These are phyloP conservation scores for Agrochola lota DNA, from an alignment of 2,888 invertebrate genomes.

Conservation along the genomic window DNA sequence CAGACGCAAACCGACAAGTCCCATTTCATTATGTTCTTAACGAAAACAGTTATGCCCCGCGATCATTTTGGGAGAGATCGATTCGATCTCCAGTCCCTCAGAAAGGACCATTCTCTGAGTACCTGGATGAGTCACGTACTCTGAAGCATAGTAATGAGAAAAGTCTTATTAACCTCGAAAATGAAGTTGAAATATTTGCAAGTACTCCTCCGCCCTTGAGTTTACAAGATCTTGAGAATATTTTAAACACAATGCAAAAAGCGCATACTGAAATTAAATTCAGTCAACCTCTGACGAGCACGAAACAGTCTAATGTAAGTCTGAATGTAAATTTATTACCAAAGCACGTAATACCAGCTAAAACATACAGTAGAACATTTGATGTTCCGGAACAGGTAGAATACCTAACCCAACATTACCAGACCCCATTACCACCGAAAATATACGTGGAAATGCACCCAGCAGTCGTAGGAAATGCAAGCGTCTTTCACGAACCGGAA, in stretches of 20 bases:
- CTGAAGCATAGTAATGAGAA: conserved; percentile 77
- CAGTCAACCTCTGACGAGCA: conserved; percentile 30
- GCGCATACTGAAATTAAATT: conserved; percentile 53
- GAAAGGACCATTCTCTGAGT: conserved; percentile 33
- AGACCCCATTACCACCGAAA: conserved; percentile 2
- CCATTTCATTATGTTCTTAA: conserved; percentile 71
- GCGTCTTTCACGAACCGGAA: conserved; percentile 18
- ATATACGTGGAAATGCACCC: conserved; percentile 15
- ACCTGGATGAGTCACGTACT: conserved; percentile 67
- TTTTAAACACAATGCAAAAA: conserved; percentile 77
- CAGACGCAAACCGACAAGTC: conserved; percentile 9
- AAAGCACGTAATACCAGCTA: conserved; percentile 28
- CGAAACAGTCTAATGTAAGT: conserved; percentile 62
- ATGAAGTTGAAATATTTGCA: conserved; percentile 78
- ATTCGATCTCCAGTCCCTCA: conserved; percentile 79
- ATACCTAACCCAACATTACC: conserved; percentile 14
- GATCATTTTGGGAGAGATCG: conserved; percentile 85
- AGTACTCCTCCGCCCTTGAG: conserved; percentile 73
- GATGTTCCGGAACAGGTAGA: conserved; percentile 10
- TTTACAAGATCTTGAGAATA: conserved; percentile 83
- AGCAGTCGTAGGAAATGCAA: conserved; percentile 21
- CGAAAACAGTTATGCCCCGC: conserved; percentile 75
- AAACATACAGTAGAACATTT: conserved; percentile 18
- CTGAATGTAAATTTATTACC: conserved; percentile 80
- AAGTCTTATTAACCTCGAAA: conserved; percentile 80